phyloP scores from a whole-genome alignment of 2,888 invertebrate species.

The Mechanitis mazaeus region DNA sequence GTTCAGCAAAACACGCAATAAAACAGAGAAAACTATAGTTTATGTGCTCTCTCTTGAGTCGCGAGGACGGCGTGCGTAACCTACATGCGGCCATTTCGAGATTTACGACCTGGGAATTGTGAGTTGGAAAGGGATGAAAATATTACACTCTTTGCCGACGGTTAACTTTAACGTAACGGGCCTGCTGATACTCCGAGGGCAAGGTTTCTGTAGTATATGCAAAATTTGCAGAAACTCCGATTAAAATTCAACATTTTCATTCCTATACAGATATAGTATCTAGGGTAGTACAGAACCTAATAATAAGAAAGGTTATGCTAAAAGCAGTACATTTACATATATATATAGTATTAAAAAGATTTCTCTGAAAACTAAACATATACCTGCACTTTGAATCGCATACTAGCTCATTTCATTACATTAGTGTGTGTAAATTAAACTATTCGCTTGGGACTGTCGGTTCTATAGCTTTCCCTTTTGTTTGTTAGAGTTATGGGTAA shows the following conservation, averaged over 20 bases:
- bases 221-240: constrained; percentile 36
- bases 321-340: not conserved
- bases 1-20: constrained; percentile 69
- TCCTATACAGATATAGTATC: too few species aligned
- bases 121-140: constrained; percentile 74
- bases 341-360: constrained; percentile 9
- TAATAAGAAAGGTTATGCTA: not conserved
- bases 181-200: constrained; percentile 58
- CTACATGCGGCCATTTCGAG: constrained; percentile 78
- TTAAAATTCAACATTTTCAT: not conserved
- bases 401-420: constrained; percentile 68
- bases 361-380: constrained; percentile 43
- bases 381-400: constrained; percentile 55
- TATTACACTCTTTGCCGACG: constrained; percentile 69
- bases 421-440: constrained; percentile 75
- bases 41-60: constrained; percentile 69
- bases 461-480: constrained; percentile 77
- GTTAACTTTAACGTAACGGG: constrained; percentile 59
- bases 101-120: constrained; percentile 79
- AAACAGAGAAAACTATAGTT: constrained; percentile 77
- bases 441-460: constrained; percentile 76
- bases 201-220: constrained; percentile 56
- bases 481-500: constrained; percentile 70
- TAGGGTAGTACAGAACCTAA: not conserved
- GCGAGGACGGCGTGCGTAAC: constrained; percentile 76